Base-by-base conservation (phyloP, 1,140 invertebrate species). In the Mercenaria mercenaria region DNA sequence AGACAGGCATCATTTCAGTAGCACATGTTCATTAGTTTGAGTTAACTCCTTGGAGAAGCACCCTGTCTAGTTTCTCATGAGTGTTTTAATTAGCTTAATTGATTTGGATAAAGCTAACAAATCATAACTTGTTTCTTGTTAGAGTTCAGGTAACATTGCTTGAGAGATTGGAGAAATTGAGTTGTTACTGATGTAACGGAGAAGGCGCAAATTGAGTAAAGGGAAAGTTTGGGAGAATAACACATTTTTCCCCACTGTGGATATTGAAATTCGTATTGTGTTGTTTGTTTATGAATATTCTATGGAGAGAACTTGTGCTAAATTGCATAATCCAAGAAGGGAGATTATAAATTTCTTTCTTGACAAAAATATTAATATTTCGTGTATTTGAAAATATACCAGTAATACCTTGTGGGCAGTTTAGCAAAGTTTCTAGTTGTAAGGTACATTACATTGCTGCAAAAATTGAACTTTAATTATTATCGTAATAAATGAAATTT, bases 91-190 rank as follows among this genome's bases (percentile, higher is more conserved):
- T 79, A 79, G 29, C 50, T 79, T 52, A 79, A 79, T 79, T 79
- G 76, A 79, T 79, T 56, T 34, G 50, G 76, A 79, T 79, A 37
- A 79, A 79, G 47, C 47, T 59, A 79, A 79, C 76, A 79, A 79
- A 79, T 79, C 50, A 56, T 79, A 79, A 79, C 76, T 79, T 79
- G 76, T 79, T 79, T 79, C 76, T 79, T 79, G 47, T 79, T 59
- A 79, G 26, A 79, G 50, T 50, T 37, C 76, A 79, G 47, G 76
- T 79, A 79, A 79, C 76, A 52, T 34, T 29, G 34, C 15, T 34
- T 29, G 26, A 29, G 67, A 15, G 15, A 72, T 8, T 32, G 67
- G 18, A 39, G 29, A 72, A 39, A 39, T 39, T 72, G 67, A 72
- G 34, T 18, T 72, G 15, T 20, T 72, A 32, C 67, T 37, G 11